phyloP scores from a whole-genome alignment of 2,113 vertebrate species.

The Gyps fulvus region DNA sequence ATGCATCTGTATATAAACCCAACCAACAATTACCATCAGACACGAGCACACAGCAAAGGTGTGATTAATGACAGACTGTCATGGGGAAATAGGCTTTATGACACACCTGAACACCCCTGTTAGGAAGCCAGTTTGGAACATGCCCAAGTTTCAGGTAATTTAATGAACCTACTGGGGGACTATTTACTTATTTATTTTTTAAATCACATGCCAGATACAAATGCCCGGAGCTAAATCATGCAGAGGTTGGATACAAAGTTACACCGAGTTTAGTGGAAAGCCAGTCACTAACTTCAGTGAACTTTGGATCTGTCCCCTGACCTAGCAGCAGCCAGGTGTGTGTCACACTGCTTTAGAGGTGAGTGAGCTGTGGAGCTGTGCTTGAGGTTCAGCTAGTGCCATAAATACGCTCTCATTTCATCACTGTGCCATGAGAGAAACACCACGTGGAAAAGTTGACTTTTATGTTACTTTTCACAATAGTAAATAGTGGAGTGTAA shows the following conservation, averaged over 20 bases:
- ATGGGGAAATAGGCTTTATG: background rate
- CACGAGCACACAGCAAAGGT: background rate
- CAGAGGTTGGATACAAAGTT: background rate
- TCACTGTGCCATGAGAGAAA: slow-evolving; percentile 11
- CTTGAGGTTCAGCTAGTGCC: background rate
- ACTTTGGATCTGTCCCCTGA: background rate
- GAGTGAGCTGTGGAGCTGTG: background rate
- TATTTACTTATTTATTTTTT: background rate
- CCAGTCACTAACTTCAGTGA: background rate
- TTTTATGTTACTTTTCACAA: slow-evolving; percentile 31
- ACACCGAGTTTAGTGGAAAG: background rate
- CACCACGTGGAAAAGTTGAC: slow-evolving; percentile 18
- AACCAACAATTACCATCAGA: background rate
- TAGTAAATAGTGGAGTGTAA: slow-evolving; percentile 26
- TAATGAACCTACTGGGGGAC: background rate
- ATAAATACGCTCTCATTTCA: slow-evolving; percentile 35
- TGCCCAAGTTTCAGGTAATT: slow-evolving; percentile 42
- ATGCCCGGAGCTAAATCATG: background rate
- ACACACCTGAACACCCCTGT: background rate
- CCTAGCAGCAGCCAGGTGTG: background rate
- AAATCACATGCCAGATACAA: background rate
- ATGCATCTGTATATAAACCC: background rate
- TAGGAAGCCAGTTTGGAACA: slow-evolving; percentile 40
- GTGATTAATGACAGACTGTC: background rate
- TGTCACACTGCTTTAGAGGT: background rate